A percentile compares a stretch with the other conserved stretches of the same genome.
These are phyloP conservation scores for Sinocyclocheilus anophthalmus DNA, from an alignment of 2,113 vertebrate genomes.

Conservation along the genomic window DNA sequence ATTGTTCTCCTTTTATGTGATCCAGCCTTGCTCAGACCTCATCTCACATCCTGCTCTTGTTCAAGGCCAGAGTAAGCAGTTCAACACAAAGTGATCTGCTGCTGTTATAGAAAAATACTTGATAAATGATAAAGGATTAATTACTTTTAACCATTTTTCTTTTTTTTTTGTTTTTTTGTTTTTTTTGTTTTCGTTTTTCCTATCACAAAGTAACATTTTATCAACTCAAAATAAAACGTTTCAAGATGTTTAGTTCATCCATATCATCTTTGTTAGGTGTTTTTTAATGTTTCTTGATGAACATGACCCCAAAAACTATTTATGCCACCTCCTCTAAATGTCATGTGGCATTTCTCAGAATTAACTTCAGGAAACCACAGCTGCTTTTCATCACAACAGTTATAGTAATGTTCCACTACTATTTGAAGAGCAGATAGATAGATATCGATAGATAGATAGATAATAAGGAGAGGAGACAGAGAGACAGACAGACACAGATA, in stretches of 20 bases:
- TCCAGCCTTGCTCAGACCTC: not conserved
- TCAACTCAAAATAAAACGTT: too few relatives aligned
- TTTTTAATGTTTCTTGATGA: not conserved
- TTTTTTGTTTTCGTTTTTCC: too few relatives aligned
- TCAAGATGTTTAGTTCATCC: too few relatives aligned
- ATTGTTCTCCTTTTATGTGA: not conserved
- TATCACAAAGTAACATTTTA: not conserved
- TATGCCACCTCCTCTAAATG: too few relatives aligned
- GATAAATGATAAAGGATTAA: not conserved
- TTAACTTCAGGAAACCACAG: not conserved
- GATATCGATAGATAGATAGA: too few relatives aligned
- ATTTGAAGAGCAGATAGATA: not conserved
- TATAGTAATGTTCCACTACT: not conserved
- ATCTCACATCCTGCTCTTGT: slow-evolving; percentile 5
- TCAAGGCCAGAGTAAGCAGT: not conserved
- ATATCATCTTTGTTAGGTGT: not conserved
- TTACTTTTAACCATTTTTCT: not conserved
- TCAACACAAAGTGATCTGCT: not conserved
- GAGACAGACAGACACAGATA: too few relatives aligned
- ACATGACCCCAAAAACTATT: not conserved
- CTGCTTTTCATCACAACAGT: not conserved
- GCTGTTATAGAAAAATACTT: not conserved
- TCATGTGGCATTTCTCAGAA: not conserved
- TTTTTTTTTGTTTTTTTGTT: too few relatives aligned
- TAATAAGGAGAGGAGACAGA: too few relatives aligned